Evolutionary conservation across 2,113 vertebrate genomes (phyloP).

Genomic region (Xenopus tropicalis): UCB_Xtro_10.0 CM004443.2:183693501-183694000

Average conservation of each 20-base stretch:
- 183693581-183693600: constrained; percentile 8
- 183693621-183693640: constrained; percentile 30
- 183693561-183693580: constrained; percentile 10
- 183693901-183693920: no score
- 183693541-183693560: constrained; percentile 24
- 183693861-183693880: no score
- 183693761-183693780: not conserved
- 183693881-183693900: no score
- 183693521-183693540: constrained; percentile 33
- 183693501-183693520: constrained; percentile 35
- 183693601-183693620: constrained; percentile 32
- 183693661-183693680: constrained; percentile 21
- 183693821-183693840: no score
- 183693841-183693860: no score
- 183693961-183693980: no score
- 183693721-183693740: constrained; percentile 18
- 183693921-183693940: no score
- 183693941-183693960: no score
- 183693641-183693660: constrained; percentile 38
- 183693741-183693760: not conserved
- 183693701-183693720: constrained; percentile 31
- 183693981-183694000: no score
- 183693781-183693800: no score
- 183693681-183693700: constrained; percentile 25
- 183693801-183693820: no score